phyloP scores from a whole-genome alignment of 2,888 invertebrate species.

The Marasmarcha lunaedactyla region DNA sequence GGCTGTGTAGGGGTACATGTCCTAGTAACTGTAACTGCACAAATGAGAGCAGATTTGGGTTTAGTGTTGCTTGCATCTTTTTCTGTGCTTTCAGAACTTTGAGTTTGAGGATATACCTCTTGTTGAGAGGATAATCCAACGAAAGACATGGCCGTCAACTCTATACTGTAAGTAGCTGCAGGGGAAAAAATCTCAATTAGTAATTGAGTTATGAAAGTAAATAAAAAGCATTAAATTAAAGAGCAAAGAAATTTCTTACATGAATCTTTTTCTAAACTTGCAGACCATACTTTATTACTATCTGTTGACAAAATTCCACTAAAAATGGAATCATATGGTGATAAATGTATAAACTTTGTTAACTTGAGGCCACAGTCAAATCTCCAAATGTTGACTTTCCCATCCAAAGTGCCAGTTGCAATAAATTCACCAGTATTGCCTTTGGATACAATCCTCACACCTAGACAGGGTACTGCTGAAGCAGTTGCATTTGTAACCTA shows the following conservation, averaged over 20 bases:
- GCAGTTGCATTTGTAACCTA: conserved; percentile 84
- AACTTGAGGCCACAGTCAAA: conserved; percentile 82
- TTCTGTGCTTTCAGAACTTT: conserved; percentile 38
- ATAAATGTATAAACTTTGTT: conserved; percentile 70
- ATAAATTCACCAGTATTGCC: conserved; percentile 71
- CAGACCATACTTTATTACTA: conserved; percentile 55
- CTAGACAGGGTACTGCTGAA: conserved; percentile 74
- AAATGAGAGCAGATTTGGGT: conserved; percentile 50
- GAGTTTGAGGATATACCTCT: conserved; percentile 40
- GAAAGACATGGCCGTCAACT: conserved; percentile 59
- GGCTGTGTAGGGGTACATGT: conserved; percentile 35
- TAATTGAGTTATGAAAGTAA: conserved; percentile 5
- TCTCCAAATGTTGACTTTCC: conserved; percentile 85
- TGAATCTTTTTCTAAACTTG: conserved; percentile 54
- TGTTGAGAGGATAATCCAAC: conserved; percentile 50
- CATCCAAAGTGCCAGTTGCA: conserved; percentile 70
- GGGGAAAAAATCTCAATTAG: too few species aligned
- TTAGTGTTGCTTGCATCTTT: conserved; percentile 39
- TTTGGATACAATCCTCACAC: conserved; percentile 69
- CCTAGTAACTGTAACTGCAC: conserved; percentile 47
- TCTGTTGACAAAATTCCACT: conserved; percentile 53
- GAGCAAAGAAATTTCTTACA: conserved; percentile 33
- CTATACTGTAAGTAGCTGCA: conserved; percentile 50
- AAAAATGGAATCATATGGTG: conserved; percentile 61
- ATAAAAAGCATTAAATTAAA: not conserved